These are phyloP conservation scores for Arion vulgaris DNA, from an alignment of 1,140 invertebrate species.

Conservation along the genomic window DNA sequence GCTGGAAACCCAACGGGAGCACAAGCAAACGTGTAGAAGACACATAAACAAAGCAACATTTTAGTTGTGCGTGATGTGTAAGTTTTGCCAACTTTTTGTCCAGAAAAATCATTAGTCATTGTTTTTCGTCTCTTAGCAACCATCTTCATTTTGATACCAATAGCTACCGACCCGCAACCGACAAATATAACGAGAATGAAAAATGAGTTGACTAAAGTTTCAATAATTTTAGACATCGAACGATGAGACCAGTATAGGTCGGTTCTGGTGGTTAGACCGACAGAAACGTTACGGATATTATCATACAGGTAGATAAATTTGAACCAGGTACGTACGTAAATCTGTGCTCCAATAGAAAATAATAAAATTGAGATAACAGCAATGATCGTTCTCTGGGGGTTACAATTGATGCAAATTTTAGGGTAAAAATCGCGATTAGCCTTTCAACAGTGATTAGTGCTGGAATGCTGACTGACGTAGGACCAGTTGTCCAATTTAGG, in stretches of 20 bases:
- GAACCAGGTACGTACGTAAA: not conserved
- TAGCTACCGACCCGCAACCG: not conserved
- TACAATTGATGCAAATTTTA: not conserved
- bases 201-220: not conserved
- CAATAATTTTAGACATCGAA: not conserved
- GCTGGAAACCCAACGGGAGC: not conserved
- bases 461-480: not conserved
- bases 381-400: constrained; percentile 4
- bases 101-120: not conserved
- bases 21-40: constrained; percentile 12
- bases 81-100: too few species aligned
- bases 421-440: constrained; percentile 11
- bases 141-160: constrained; percentile 3
- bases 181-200: not conserved
- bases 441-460: not conserved
- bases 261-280: not conserved
- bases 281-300: not conserved
- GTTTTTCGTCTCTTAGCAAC: constrained; percentile 4
- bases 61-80: not conserved
- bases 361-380: not conserved
- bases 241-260: too few species aligned
- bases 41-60: constrained; percentile 14
- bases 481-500: not conserved
- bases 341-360: not conserved
- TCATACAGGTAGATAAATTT: not conserved